Evolutionary conservation across 2,888 invertebrate genomes (phyloP), one percentile per base, ranked within the genome.

Genomic region (Chrysotoxum bicinctum): DNA sequence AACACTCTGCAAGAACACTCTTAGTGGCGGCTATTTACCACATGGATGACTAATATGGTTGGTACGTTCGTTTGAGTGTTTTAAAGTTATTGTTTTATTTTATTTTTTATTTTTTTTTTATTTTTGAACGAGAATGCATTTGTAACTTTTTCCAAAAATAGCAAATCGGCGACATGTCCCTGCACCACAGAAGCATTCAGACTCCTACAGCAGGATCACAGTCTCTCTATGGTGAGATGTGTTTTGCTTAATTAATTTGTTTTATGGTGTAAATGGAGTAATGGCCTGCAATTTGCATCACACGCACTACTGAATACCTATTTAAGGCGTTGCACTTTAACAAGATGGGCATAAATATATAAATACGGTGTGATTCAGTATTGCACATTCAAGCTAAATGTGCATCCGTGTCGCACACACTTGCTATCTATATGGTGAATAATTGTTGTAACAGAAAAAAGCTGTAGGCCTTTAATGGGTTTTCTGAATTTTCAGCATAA

Each of bases 231-330:
- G 64, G 32, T 69, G 54, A 21, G 43, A 54, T 54, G 66, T 84
- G 70, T 72, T 84, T 84, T 72, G 72, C 66, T 75, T 79, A 84
- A 84, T 84, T 84, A 84, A 80, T 79, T 80, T 76, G 70, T 84
- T 84, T 84, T 84, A 84, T 84, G 75, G 79, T 80, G 84, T 80
- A 79, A 79, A 79, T 76, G 84, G 84, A 84, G 84, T 84, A 84
- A 84, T 84, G 80, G 79, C 58, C 72, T 60, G 75, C 66, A 75
- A 84, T 84, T 84, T 75, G 80, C 79, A 68, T 72, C 75, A 75
- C 84, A 64, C 58, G 84, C 79, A 75, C 52, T 50, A 76, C 37
- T 76, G 76, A 52, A 37, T 50, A 19, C 58, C 76, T 82, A 82
- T 82, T 82, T 82, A 76, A 43, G 72, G 72, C 52, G 62, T 48